Evolutionary conservation across 2,797 vertebrate genomes (phyloP).

Genomic region (Malurus leucopterus): DNA sequence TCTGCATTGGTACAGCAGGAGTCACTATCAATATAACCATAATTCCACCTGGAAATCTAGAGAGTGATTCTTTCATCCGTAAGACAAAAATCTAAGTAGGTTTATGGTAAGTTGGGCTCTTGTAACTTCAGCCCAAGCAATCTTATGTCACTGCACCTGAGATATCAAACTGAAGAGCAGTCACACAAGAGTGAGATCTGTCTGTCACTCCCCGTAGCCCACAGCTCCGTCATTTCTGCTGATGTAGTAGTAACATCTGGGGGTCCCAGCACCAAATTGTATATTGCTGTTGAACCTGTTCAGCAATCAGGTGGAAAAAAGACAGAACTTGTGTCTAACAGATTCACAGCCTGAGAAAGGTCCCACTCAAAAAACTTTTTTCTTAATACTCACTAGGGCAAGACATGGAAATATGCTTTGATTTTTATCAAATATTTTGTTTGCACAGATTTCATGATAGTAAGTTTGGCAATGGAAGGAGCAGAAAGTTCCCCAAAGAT

Average conservation of each 20-base stretch:
- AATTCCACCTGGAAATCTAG: background rate
- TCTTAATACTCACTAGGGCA: background rate
- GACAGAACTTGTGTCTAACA: background rate
- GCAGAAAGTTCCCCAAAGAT: background rate
- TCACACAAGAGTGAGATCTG: accelerated
- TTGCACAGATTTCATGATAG: background rate
- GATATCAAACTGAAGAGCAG: background rate
- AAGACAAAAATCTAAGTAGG: background rate
- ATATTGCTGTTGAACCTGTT: background rate
- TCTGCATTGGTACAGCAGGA: background rate
- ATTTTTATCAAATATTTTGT: background rate
- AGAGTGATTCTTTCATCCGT: background rate
- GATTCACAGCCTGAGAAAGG: background rate
- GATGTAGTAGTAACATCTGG: background rate
- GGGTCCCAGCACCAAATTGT: background rate
- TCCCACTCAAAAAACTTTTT: accelerated
- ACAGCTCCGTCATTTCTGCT: background rate
- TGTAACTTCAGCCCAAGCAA: background rate
- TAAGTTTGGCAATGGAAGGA: background rate
- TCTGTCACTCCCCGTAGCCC: background rate
- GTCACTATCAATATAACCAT: background rate
- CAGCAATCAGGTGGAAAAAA: background rate
- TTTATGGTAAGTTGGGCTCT: background rate
- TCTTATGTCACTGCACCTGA: background rate
- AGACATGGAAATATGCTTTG: background rate